Conservation (phyloP, 2,113 vertebrate species). For the Chloebia gouldiae region DNA sequence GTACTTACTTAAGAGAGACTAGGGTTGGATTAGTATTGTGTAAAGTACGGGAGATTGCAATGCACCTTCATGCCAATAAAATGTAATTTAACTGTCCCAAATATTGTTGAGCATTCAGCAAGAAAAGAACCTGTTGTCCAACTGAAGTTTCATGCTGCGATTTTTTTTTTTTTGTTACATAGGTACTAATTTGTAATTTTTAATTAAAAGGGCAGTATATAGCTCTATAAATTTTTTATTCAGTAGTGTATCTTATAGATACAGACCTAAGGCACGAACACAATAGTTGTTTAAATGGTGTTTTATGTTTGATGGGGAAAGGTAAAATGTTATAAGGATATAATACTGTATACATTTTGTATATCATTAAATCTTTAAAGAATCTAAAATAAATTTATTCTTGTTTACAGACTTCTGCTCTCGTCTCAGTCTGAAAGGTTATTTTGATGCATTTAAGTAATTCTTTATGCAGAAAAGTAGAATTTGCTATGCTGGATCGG, state of each 20-base stretch:
- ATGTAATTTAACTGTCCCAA: conserved; percentile 80
- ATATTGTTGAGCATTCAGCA: conserved; percentile 80
- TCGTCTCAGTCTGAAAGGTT: background rate
- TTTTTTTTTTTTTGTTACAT: conserved; percentile 81
- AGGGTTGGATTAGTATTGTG: conserved; percentile 81
- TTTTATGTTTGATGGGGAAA: conserved; percentile 87
- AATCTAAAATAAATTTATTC: conserved; percentile 86
- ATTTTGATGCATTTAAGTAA: background rate
- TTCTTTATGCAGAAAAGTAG: background rate
- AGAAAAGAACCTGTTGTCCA: conserved; percentile 77
- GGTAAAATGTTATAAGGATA: conserved; percentile 83
- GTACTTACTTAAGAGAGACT: conserved; percentile 83
- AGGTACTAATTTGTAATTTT: conserved; percentile 90
- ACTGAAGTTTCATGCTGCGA: conserved; percentile 82
- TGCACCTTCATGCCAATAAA: conserved; percentile 91
- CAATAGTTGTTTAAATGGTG: conserved; percentile 86
- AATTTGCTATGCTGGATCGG: background rate
- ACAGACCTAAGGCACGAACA: conserved; percentile 89
- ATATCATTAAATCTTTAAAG: conserved; percentile 98
- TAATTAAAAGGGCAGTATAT: conserved; percentile 73
- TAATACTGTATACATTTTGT: conserved; percentile 94
- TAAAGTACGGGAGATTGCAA: conserved; percentile 93
- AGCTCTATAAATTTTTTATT: conserved; percentile 81
- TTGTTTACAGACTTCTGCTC: conserved; percentile 75
- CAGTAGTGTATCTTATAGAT: conserved; percentile 99